Conservation (phyloP, 2,888 invertebrate genomes). For the Hyposoter dolosus region DNA sequence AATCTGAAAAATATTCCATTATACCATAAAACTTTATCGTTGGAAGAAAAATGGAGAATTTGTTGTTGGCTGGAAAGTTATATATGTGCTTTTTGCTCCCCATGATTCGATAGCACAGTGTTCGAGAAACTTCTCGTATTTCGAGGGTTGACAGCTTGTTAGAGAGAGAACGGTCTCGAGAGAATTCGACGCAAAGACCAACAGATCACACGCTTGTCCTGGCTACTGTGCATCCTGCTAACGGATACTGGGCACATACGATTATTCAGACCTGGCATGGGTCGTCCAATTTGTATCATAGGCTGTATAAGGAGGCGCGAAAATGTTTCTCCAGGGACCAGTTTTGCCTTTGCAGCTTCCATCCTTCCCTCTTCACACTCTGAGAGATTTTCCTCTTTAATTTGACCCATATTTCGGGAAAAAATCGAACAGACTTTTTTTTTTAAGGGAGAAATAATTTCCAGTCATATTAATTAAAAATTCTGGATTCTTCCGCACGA, state of each 20-base stretch:
- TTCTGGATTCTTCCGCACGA: not conserved
- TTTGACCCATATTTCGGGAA: not conserved
- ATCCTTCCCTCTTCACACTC: not conserved
- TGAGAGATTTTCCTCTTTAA: conserved; percentile 4
- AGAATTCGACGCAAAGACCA: conserved; percentile 63
- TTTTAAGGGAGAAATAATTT: not conserved
- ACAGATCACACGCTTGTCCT: conserved; percentile 42
- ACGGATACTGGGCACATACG: conserved; percentile 50
- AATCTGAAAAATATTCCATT: conserved; percentile 2
- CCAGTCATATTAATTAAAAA: not conserved
- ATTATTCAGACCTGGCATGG: conserved; percentile 72
- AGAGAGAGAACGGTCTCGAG: conserved; percentile 66
- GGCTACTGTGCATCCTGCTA: conserved; percentile 39
- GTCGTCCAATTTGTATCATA: conserved; percentile 74
- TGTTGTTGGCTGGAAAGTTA: not conserved
- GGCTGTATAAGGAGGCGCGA: conserved; percentile 62
- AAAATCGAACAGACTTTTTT: not conserved
- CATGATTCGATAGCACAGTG: conserved; percentile 62
- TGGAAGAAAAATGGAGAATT: not conserved
- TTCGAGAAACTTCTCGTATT: conserved; percentile 54
- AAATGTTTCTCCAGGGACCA: conserved; percentile 67
- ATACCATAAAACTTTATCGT: conserved; percentile 13
- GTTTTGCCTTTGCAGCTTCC: conserved; percentile 43
- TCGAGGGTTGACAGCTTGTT: conserved; percentile 73
- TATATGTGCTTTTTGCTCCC: conserved; percentile 24